These are phyloP conservation scores for Drosophila funebris DNA, from an alignment of 1,140 invertebrate species.

Conservation along the genomic window DNA sequence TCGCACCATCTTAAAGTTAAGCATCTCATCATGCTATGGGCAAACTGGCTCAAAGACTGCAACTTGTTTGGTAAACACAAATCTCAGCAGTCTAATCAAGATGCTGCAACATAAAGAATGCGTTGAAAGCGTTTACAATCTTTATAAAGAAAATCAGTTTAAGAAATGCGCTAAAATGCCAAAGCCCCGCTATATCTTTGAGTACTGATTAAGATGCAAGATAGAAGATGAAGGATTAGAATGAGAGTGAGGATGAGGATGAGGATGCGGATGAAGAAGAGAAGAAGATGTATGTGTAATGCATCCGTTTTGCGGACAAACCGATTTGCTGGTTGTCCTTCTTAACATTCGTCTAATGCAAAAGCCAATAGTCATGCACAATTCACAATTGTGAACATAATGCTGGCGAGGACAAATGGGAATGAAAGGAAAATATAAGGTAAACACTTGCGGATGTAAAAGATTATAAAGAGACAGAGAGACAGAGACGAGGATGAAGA, in stretches of 20 bases:
- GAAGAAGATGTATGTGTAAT: background rate
- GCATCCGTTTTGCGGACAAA: slow-evolving; percentile 27
- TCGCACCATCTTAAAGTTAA: slow-evolving; percentile 49
- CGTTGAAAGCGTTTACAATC: slow-evolving; percentile 14
- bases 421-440: slow-evolving; percentile 68
- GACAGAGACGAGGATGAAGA: background rate
- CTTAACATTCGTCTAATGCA: slow-evolving; percentile 54
- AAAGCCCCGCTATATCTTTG: slow-evolving; percentile 17
- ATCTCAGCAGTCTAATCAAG: slow-evolving; percentile 27
- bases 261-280: background rate
- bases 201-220: slow-evolving; percentile 26
- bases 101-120: slow-evolving; percentile 23
- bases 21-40: slow-evolving; percentile 28
- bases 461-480: slow-evolving; percentile 49
- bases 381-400: slow-evolving; percentile 61
- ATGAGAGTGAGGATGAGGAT: background rate
- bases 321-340: slow-evolving; percentile 34
- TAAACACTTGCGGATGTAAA: slow-evolving; percentile 77
- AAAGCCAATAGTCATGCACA: slow-evolving; percentile 78
- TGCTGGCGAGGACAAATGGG: slow-evolving; percentile 55
- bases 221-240: background rate
- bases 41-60: slow-evolving; percentile 13
- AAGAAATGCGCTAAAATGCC: slow-evolving; percentile 41
- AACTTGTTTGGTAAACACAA: slow-evolving; percentile 35
- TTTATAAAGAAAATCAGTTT: slow-evolving; percentile 9